Base-by-base conservation (phyloP, 1,140 invertebrate species). In the Ganaspis sp. region DNA sequence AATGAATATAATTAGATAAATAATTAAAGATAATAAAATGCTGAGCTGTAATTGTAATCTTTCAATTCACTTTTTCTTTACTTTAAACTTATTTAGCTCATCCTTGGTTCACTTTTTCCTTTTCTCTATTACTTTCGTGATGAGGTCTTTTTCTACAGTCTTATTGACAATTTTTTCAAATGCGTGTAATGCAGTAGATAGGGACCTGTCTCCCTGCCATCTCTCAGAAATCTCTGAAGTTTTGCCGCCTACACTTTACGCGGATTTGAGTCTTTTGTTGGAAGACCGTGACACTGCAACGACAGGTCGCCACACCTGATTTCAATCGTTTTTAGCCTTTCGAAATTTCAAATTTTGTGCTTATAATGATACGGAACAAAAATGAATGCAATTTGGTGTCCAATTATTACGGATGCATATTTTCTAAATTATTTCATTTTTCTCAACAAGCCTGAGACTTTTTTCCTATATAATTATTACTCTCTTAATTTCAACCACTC, bases 241-340 rank as follows among this genome's bases (percentile, higher is more conserved):
- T 88, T 86, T 72, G 81, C 88, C 88, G 88, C 80, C 78, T 81
- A 85, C 82, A 85, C 84, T 87, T 89, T 90, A 88, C 86, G 88
- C 85, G 87, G 84, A 90, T 89, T 87, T 84, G 87, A 83, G 72
- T 76, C 87, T 87, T 89, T 90, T 90, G 88, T 90, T 80, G 81
- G 73, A 72, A 70, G 64, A 54, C 75, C 82, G 80, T 84, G 85
- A 86, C 83, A 80, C 70, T 72, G 75, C 73, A 74, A 78, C 84
- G 84, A 87, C 85, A 86, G 82, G 81, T 87, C 78, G 79, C 84
- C 84, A 86, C 88, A 87, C 85, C 84, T 86, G 84, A 88, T 87
- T 82, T 85, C 69, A 70, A 53, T 70, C 49, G 49, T 76, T 53
- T 83, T 79, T 77, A 80, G 80, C 72, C 64, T 26, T 58, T 19